A percentile compares a stretch with the other conserved stretches of the same genome.
Evolutionary conservation across 1,140 invertebrate species (phyloP).

Genomic region (Cyphomyrmex costatus): DNA sequence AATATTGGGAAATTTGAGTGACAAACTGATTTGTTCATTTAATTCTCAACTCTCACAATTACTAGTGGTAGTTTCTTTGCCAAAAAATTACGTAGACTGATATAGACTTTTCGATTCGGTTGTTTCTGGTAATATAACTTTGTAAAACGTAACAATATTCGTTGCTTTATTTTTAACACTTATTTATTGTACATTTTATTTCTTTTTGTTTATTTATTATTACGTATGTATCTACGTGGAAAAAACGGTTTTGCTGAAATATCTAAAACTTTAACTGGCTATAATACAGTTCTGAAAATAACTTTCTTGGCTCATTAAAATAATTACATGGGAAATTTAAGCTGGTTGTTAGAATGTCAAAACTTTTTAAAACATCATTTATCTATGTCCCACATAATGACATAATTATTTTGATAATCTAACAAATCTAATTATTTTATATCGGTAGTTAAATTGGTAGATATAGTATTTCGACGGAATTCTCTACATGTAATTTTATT

Average conservation of each 20-base stretch:
- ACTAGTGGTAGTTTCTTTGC: neutral
- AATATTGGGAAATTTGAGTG: constrained; percentile 1
- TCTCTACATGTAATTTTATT: neutral
- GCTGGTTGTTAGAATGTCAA: too few relatives aligned
- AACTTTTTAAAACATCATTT: too few relatives aligned
- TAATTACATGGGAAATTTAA: too few relatives aligned
- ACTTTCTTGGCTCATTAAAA: too few relatives aligned
- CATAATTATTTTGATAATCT: too few relatives aligned
- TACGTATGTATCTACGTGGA: neutral
- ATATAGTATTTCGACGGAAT: too few relatives aligned
- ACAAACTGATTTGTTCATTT: constrained; percentile 8
- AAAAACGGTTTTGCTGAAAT: too few relatives aligned
- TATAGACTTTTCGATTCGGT: neutral
- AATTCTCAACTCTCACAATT: constrained; percentile 17
- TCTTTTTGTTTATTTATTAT: neutral
- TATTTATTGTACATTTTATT: constrained; percentile 1
- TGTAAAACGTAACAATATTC: neutral
- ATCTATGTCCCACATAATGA: too few relatives aligned
- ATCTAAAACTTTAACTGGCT: too few relatives aligned
- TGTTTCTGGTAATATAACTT: neutral
- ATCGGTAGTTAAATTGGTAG: too few relatives aligned
- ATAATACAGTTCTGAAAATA: too few relatives aligned
- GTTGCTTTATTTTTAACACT: neutral
- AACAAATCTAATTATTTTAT: too few relatives aligned
- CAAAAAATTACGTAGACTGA: neutral